Percentiles rank a stretch among this genome's conserved stretches.
phyloP scores from a whole-genome alignment of 2,113 vertebrate genomes.

The Abramis brama region DNA sequence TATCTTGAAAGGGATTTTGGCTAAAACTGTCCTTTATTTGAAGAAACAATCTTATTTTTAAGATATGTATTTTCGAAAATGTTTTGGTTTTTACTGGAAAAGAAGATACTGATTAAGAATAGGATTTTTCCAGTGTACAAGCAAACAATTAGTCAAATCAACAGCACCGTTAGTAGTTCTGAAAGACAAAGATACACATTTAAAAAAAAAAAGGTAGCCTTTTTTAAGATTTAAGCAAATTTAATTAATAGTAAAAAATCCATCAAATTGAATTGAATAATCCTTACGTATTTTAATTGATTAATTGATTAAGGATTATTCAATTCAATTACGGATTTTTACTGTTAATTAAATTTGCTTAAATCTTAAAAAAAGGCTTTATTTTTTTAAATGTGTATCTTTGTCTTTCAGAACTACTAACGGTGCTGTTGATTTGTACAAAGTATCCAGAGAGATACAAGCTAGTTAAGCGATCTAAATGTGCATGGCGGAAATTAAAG shows the following conservation, averaged over 20 bases:
- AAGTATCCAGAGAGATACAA: neutral
- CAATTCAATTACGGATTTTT: too few species aligned
- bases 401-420: too few species aligned
- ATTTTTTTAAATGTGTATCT: too few species aligned
- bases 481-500: neutral
- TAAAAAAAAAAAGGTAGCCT: too few species aligned
- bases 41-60: neutral
- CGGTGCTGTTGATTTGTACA: too few species aligned
- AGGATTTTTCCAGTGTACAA: neutral
- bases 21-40: neutral
- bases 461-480: neutral
- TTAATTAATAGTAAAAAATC: too few species aligned
- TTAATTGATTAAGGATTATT: too few species aligned
- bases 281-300: too few species aligned
- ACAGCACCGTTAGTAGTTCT: neutral
- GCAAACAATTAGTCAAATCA: neutral
- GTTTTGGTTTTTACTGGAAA: neutral
- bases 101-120: neutral
- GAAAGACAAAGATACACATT: neutral
- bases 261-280: too few species aligned
- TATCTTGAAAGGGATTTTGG: neutral
- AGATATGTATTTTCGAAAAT: neutral
- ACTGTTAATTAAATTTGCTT: too few species aligned
- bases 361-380: too few species aligned
- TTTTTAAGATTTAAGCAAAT: too few species aligned